Conservation (phyloP, 92 coral and sea anemone genomes). For the Pocillopora meandrina region DNA sequence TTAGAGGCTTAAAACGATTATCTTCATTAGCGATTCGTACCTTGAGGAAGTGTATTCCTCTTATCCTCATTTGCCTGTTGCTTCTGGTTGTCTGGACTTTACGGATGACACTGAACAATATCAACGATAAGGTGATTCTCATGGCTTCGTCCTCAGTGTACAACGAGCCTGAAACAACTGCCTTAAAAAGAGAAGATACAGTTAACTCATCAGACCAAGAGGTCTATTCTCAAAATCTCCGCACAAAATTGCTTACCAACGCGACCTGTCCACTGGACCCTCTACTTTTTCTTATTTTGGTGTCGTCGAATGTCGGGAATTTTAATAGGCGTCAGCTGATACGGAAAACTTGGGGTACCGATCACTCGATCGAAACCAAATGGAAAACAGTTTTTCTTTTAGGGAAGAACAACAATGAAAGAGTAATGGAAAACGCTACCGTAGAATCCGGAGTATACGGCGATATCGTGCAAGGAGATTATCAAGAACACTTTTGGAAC, state of each 20-base stretch:
- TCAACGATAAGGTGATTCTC: constrained; percentile 3
- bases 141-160: background rate
- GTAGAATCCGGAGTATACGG: constrained; percentile 38
- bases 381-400: constrained; percentile 64
- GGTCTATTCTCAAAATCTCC: constrained; percentile 5
- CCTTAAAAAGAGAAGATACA: too few species aligned
- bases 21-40: background rate
- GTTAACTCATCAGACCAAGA: background rate
- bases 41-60: constrained; percentile 14
- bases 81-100: constrained; percentile 5
- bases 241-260: constrained; percentile 23
- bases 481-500: constrained; percentile 52
- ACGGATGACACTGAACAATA: constrained; percentile 23
- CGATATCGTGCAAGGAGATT: constrained; percentile 42
- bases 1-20: too few species aligned
- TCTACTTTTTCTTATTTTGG: constrained; percentile 41
- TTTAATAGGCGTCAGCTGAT: constrained; percentile 44
- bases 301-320: constrained; percentile 44
- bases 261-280: constrained; percentile 36
- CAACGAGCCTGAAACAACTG: background rate
- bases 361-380: background rate
- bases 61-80: constrained; percentile 4
- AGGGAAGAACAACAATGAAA: constrained; percentile 10
- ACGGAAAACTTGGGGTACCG: constrained; percentile 63
- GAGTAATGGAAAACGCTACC: constrained; percentile 8